Conservation (phyloP, 2,113 vertebrate genomes). For the Danio rerio region GRCz12tu NC_133195.1:23765501-23766000, state of each 20-base stretch:
- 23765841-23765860: background rate
- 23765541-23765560: too few species aligned
- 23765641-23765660: too few species aligned
- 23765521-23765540: too few species aligned
- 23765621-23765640: too few species aligned
- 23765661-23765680: too few species aligned
- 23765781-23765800: background rate
- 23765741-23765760: background rate
- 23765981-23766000: conserved; percentile 12
- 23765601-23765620: too few species aligned
- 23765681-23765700: background rate
- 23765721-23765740: background rate
- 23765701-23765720: background rate
- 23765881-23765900: background rate
- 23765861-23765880: background rate
- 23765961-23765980: conserved; percentile 9
- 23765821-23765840: background rate
- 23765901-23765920: background rate
- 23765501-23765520: too few species aligned
- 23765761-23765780: background rate
- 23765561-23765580: too few species aligned
- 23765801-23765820: background rate
- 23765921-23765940: background rate
- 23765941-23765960: background rate
- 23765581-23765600: too few species aligned